Conservation (phyloP, 30 jellyfish, hydroid and myxozoan genomes). For the Cassiopea andromeda region DNA sequence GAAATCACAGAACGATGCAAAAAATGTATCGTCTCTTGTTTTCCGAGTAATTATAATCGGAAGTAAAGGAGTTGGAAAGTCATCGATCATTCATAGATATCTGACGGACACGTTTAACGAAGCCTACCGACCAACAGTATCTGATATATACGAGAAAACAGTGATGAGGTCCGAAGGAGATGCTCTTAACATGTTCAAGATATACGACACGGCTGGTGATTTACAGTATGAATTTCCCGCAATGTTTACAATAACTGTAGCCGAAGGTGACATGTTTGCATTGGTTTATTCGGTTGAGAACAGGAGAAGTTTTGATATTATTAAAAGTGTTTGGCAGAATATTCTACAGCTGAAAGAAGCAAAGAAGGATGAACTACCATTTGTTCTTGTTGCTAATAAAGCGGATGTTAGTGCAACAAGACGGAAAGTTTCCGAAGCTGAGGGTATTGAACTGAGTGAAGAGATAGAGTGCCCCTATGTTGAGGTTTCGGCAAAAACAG, state of each 20-base stretch:
- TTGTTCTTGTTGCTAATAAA: conserved; percentile 67
- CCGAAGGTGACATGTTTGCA: conserved; percentile 72
- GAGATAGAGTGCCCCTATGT: conserved; percentile 58
- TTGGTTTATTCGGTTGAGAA: conserved; percentile 72
- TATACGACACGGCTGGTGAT: conserved; percentile 76
- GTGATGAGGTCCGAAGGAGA: conserved; percentile 59
- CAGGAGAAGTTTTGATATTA: conserved; percentile 26
- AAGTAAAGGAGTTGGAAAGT: conserved; percentile 70
- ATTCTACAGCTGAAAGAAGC: conserved; percentile 19
- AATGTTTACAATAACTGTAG: conserved; percentile 64
- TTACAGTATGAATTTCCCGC: conserved; percentile 80
- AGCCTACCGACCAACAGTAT: conserved; percentile 64
- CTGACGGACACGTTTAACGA: conserved; percentile 24
- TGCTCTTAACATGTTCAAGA: conserved; percentile 47
- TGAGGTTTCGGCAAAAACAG: conserved; percentile 71
- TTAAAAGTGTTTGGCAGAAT: conserved; percentile 38
- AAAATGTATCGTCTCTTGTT: conserved; percentile 52
- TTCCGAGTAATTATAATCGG: conserved; percentile 63
- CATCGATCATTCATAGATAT: conserved; percentile 61
- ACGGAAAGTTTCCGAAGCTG: conserved; percentile 52
- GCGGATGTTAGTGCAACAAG: conserved; percentile 63
- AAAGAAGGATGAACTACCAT: conserved; percentile 47
- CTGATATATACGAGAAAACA: conserved; percentile 67
- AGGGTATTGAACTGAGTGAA: conserved; percentile 56
- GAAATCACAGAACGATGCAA: background rate